Evolutionary conservation across 2,113 vertebrate genomes (phyloP).

Genomic region (Cyanoramphus novaezelandiae): DNA sequence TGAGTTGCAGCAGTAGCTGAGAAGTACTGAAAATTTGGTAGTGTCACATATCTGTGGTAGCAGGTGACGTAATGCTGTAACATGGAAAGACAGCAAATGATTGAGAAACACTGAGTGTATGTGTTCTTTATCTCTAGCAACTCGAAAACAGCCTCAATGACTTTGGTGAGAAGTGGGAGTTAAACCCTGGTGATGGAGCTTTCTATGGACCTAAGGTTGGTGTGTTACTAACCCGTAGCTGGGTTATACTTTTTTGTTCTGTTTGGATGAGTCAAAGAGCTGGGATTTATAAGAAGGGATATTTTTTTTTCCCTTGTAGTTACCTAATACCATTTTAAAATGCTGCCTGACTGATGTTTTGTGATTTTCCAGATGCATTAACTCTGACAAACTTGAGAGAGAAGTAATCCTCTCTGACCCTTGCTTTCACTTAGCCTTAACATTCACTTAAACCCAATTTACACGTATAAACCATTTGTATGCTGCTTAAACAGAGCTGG

Average conservation of each 20-base stretch:
- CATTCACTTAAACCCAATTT: not conserved
- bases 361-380: not conserved
- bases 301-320: not conserved
- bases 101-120: not conserved
- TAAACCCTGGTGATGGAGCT: conserved; percentile 96
- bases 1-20: not conserved
- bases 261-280: not conserved
- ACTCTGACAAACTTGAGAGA: not conserved
- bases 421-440: not conserved
- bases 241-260: not conserved
- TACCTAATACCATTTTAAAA: not conserved
- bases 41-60: not conserved
- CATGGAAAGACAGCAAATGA: not conserved
- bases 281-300: not conserved
- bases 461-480: rapidly evolving
- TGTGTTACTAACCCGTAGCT: not conserved
- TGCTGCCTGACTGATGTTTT: not conserved
- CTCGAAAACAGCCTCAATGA: conserved; percentile 95
- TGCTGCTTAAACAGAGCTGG: not conserved
- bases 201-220: conserved; percentile 98
- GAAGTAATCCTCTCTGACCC: not conserved
- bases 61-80: not conserved
- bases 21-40: not conserved
- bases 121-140: conserved; percentile 83
- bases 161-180: conserved; percentile 94